Base-by-base conservation (phyloP, 2,888 invertebrate species). In the Tenthredo scrophulariae region DNA sequence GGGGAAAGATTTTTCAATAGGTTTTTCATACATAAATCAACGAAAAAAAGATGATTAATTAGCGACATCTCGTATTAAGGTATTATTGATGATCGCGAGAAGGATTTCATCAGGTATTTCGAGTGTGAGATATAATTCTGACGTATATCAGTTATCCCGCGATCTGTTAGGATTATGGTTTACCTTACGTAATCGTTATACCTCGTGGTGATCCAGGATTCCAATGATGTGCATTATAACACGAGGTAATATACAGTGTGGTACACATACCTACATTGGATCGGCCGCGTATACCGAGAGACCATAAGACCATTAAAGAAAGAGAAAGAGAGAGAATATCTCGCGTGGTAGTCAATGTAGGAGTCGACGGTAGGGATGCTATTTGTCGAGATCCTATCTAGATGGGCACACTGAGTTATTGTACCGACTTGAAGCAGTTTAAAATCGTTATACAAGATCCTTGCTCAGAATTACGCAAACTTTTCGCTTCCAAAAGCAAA, bases 351-450 rank as follows among this genome's bases (percentile, higher is more conserved):
- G 80, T 80, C 58, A 65, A 80, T 65, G 80, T 80, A 80, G 80
- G 80, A 80, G 80, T 58, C 86, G 84, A 85, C 90, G 88, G 90
- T 90, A 89, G 89, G 89, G 90, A 91, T 90, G 90, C 91, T 91
- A 91, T 91, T 92, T 91, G 91, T 91, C 91, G 91, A 91, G 91
- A 92, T 92, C 87, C 85, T 91, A 91, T 92, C 92, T 89, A 87
- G 89, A 89, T 91, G 90, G 90, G 89, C 91, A 90, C 91, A 91
- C 89, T 89, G 90, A 92, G 90, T 91, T 92, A 92, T 92, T 91
- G 80, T 80, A 58, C 65, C 80, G 62, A 80, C 50, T 54, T 54
- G 2, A 54, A 50, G 18, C 18, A 33, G 77, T 29, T 77, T 54
- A 77, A 77, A 54, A 77, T 54, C 50, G 33, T 54, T 77, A 26